These are phyloP conservation scores for Serripes groenlandicus DNA, from an alignment of 2,888 invertebrate genomes.

Conservation along the genomic window DNA sequence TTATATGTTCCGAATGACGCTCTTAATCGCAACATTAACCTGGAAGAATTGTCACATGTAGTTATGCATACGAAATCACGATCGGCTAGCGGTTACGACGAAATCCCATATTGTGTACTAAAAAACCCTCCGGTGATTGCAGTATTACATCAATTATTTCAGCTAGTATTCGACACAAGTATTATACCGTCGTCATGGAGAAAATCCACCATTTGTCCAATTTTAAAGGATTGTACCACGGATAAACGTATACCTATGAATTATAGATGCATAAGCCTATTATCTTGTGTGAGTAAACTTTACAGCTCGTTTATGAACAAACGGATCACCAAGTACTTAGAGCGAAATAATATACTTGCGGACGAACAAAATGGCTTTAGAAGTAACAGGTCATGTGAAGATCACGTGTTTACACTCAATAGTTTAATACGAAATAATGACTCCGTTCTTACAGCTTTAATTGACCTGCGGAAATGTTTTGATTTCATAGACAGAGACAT, in stretches of 20 bases:
- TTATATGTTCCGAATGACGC: conserved; percentile 14
- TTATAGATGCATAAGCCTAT: conserved; percentile 31
- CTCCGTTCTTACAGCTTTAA: conserved; percentile 22
- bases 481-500: conserved; percentile 42
- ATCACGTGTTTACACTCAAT: conserved; percentile 40
- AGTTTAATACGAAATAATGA: conserved; percentile 33
- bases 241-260: conserved; percentile 12
- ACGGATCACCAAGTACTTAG: conserved; percentile 34
- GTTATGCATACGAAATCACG: conserved; percentile 22
- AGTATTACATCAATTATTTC: conserved; percentile 29
- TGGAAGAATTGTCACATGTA: conserved; percentile 24
- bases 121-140: conserved; percentile 27
- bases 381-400: conserved; percentile 41
- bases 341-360: conserved; percentile 28
- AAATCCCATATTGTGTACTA: conserved; percentile 26
- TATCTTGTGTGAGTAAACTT: conserved; percentile 48
- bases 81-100: conserved; percentile 25
- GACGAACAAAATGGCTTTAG: conserved; percentile 56
- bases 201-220: conserved; percentile 25
- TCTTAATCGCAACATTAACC: conserved; percentile 31
- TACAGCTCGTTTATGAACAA: conserved; percentile 38
- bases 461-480: conserved; percentile 23
- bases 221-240: conserved; percentile 18
- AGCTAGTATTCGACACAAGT: conserved; percentile 34
- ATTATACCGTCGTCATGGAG: conserved; percentile 35